Conservation (phyloP, 1,140 invertebrate genomes). For the Stegodyphus dumicola region DNA sequence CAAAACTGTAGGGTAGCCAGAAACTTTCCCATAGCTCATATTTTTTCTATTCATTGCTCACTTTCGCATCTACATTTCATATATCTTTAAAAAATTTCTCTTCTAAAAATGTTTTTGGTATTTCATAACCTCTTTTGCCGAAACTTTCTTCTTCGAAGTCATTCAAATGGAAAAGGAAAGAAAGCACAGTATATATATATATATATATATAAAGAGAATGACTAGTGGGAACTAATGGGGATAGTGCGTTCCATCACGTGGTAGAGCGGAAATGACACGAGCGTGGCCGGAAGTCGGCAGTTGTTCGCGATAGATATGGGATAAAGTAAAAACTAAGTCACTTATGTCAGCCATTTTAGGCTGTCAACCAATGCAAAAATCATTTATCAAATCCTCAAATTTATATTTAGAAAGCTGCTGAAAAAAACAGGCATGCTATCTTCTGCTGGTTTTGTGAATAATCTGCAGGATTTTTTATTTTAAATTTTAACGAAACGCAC, state of each 20-base stretch:
- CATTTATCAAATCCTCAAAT: no score
- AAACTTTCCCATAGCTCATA: slow-evolving; percentile 44
- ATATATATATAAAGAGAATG: slow-evolving; percentile 25
- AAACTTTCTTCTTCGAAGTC: slow-evolving; percentile 48
- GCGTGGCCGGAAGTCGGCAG: slow-evolving; percentile 35
- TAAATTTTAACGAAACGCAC: no score
- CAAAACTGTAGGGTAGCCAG: slow-evolving; percentile 18
- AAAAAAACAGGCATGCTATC: no score
- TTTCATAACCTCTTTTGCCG: slow-evolving; percentile 55
- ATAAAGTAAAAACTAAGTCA: slow-evolving; percentile 4
- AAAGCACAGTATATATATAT: no score
- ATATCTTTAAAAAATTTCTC: not conserved
- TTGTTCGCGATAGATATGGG: slow-evolving; percentile 50
- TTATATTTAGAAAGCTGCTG: no score
- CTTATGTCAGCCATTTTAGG: slow-evolving; percentile 23
- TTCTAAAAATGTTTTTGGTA: slow-evolving; percentile 47
- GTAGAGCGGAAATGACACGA: slow-evolving; percentile 49
- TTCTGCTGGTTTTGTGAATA: no score
- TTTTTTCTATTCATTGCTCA: slow-evolving; percentile 29
- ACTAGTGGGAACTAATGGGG: slow-evolving; percentile 42
- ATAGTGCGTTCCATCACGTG: slow-evolving; percentile 27
- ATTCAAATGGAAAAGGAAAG: slow-evolving; percentile 28
- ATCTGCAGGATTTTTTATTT: no score
- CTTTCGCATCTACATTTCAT: slow-evolving; percentile 53
- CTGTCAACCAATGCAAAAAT: no score